phyloP scores from a whole-genome alignment of 2,113 vertebrate genomes.

The Cnemophilus loriae region DNA sequence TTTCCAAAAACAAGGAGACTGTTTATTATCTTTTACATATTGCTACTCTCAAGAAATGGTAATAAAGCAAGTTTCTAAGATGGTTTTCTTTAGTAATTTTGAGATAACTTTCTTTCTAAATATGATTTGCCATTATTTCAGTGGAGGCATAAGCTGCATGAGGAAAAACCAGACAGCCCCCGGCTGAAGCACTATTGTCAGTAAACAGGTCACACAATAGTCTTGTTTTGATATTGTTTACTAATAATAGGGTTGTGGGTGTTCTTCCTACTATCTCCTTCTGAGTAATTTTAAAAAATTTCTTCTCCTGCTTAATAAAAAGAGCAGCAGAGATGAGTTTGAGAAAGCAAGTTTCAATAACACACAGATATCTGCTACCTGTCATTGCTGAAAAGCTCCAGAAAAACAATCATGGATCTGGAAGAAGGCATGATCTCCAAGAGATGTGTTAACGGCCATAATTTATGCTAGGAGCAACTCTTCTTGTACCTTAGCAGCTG shows the following conservation, averaged over 20 bases:
- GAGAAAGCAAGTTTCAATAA: background rate
- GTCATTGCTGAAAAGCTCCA: background rate
- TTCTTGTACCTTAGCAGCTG: background rate
- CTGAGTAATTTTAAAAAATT: background rate
- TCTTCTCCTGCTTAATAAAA: background rate
- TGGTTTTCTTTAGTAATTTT: background rate
- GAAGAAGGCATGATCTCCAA: background rate
- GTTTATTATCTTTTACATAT: background rate
- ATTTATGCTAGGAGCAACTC: background rate
- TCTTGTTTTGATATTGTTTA: background rate
- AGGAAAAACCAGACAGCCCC: background rate
- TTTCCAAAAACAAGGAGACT: background rate
- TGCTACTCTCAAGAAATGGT: background rate
- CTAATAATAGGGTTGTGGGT: fast-evolving
- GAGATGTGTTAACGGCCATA: background rate
- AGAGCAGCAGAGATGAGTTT: background rate
- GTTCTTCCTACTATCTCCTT: background rate
- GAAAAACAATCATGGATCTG: background rate
- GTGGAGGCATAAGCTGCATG: background rate
- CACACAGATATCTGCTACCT: background rate
- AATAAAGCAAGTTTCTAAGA: background rate
- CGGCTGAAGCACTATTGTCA: background rate
- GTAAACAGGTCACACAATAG: background rate
- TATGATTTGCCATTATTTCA: background rate
- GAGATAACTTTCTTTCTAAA: background rate